Evolutionary conservation across 2,113 vertebrate species (phyloP), one percentile per base, ranked within the genome.

Genomic region (Cisticola juncidis): DNA sequence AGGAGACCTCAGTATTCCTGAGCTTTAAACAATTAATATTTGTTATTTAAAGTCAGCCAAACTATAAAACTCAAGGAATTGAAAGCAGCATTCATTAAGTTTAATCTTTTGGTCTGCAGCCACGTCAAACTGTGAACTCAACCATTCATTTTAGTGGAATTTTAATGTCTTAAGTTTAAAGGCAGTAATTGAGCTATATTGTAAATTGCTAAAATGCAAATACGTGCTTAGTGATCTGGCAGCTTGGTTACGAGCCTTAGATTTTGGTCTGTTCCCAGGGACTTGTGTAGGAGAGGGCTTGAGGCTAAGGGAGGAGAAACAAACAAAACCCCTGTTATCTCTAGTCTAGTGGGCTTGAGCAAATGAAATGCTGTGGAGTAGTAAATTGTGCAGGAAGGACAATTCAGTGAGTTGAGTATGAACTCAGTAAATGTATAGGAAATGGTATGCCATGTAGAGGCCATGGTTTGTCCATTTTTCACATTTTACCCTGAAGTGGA

Each of bases 1-100:
- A 88, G 71, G 38, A 40, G 18, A 42, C 60, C 35, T 92, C 31
- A 54, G 64, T 62, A 86, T 86, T 88, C 62, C 54, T 72, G 68
- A 76, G 50, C 69, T 83, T 73, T 65, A 86, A 90, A 86, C 48
- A 92, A 80, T 71, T 93, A 78, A 28, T 92, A 71, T 58, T 93
- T 94, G 45, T 72, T 87, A 71, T 44, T 53, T 76, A 53, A 87
- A 79, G 62, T 69, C 79, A 80, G 62, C 40, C 58, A 61, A 82
- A 66, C 91, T 82, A 22, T 92, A 54, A 57, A 86, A 88, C 35
- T 90, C 42, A 35, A 83, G 72, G 33, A 92, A 83, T 47, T 6
- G 7, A 81, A 85, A 92, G 76, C 25, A 88, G 26, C 53, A 25
- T 86, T 85, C 24, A 50, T 92, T 72, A 65, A 80, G 62, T 15